A percentile compares a stretch with the other conserved stretches of the same genome.
These are phyloP conservation scores for Nannoperca obscura DNA, from an alignment of 2,797 vertebrate genomes.

Conservation along the genomic window DNA sequence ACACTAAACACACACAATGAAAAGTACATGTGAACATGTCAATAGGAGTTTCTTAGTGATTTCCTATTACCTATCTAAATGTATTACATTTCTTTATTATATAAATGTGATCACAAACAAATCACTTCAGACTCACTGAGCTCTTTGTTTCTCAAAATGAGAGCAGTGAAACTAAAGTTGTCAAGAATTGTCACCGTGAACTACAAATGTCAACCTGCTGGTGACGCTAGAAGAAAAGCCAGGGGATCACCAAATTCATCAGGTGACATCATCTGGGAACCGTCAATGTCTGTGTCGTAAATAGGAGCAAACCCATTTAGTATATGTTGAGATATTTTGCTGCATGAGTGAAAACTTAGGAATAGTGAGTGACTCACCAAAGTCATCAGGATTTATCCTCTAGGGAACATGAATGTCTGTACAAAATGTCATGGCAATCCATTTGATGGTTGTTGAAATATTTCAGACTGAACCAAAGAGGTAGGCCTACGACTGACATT, in stretches of 20 bases:
- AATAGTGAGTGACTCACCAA: background rate
- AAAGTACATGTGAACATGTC: no score
- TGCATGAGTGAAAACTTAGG: background rate
- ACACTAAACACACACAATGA: background rate
- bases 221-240: background rate
- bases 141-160: background rate
- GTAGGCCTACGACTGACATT: no score
- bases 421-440: background rate
- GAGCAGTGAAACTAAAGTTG: background rate
- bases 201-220: background rate
- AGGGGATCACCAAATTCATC: background rate
- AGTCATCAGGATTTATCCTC: background rate
- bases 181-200: background rate
- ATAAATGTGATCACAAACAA: background rate
- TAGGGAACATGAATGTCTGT: background rate
- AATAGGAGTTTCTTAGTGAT: background rate
- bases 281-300: background rate
- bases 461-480: background rate
- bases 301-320: background rate
- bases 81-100: no score
- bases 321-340: background rate
- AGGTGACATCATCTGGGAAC: background rate
- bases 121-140: background rate
- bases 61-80: background rate
- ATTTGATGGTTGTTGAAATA: background rate